Conservation (phyloP, 2,888 invertebrate species). For the Strigamia transsilvanica region DNA sequence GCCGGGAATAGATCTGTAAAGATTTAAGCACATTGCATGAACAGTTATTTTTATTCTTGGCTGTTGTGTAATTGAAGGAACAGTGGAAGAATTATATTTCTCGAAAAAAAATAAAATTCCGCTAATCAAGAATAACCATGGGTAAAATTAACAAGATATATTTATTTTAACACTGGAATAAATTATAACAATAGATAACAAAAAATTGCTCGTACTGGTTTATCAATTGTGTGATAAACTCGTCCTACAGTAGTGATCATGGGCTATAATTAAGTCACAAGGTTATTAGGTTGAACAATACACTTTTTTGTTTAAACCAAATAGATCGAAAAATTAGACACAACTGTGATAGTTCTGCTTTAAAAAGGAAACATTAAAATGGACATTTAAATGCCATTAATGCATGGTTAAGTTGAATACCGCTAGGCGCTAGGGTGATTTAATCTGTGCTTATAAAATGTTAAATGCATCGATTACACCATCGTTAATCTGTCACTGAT, state of each 20-base stretch:
- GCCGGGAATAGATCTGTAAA: too few relatives aligned
- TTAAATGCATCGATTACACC: too few relatives aligned
- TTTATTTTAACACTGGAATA: background rate
- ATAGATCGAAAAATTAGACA: too few relatives aligned
- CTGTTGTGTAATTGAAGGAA: background rate
- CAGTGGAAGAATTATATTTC: background rate
- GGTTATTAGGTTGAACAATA: background rate
- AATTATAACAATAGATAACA: background rate
- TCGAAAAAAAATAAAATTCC: background rate
- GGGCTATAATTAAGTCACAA: constrained; percentile 1
- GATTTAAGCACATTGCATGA: too few relatives aligned
- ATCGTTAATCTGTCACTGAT: too few relatives aligned
- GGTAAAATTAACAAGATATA: background rate
- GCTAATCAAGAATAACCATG: too few relatives aligned
- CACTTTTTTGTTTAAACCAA: background rate
- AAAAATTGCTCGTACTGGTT: background rate
- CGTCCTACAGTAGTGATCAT: background rate
- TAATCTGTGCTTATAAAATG: too few relatives aligned
- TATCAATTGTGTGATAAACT: background rate
- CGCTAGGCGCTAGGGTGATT: too few relatives aligned
- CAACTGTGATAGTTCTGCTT: too few relatives aligned
- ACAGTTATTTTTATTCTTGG: background rate
- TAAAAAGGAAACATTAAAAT: too few relatives aligned
- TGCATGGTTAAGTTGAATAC: too few relatives aligned
- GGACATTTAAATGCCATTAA: too few relatives aligned